Percentiles rank a stretch among this genome's conserved stretches.
phyloP scores from a whole-genome alignment of 2,888 invertebrate species.

The Limnephilus marmoratus region DNA sequence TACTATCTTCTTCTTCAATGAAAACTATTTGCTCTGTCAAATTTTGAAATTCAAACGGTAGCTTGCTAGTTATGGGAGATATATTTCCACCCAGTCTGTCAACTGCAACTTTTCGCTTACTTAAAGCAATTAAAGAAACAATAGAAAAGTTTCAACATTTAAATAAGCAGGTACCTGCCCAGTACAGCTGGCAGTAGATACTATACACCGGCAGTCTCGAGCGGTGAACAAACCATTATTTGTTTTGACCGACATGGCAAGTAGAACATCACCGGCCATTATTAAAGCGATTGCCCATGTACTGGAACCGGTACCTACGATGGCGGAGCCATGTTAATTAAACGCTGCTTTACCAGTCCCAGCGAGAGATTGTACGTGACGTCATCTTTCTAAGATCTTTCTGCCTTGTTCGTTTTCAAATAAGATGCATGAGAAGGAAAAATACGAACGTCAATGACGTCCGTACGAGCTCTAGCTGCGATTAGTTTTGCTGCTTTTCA shows the following conservation, averaged over 20 bases:
- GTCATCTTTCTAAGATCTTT: no score
- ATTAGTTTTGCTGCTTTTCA: neutral
- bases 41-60: neutral
- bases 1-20: no score
- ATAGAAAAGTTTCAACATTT: neutral
- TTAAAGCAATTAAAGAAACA: neutral
- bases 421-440: no score
- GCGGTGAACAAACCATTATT: constrained; percentile 8
- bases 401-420: no score
- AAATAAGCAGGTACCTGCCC: neutral
- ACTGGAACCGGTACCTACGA: neutral
- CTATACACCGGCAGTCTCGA: neutral
- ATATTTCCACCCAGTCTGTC: neutral
- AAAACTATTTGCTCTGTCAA: neutral
- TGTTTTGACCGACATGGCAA: constrained; percentile 28
- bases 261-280: constrained; percentile 8
- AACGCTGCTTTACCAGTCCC: neutral
- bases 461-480: no score
- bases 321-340: neutral
- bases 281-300: neutral
- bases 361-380: no score
- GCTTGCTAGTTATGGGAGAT: neutral
- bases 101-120: neutral
- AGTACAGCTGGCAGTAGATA: neutral
- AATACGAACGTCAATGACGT: no score